Conservation (phyloP, 2,888 invertebrate genomes). For the Drosophila neonasuta region DNA sequence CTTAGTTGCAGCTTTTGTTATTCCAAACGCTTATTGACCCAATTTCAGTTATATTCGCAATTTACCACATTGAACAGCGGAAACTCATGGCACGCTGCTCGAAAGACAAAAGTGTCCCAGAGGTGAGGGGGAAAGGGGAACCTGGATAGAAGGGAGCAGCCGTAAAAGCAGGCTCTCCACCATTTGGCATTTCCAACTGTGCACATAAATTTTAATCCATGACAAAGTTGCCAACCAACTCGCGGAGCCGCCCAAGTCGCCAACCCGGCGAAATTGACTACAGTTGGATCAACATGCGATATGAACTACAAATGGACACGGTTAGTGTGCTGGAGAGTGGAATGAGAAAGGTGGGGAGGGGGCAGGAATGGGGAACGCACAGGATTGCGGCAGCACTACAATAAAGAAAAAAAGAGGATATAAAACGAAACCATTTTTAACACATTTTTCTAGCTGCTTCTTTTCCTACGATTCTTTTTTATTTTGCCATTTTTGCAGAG, state of each 20-base stretch:
- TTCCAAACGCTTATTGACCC: slow-evolving; percentile 69
- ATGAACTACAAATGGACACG: slow-evolving; percentile 71
- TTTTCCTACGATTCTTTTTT: slow-evolving; percentile 17
- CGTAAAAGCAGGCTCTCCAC: slow-evolving; percentile 38
- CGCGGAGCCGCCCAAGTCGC: slow-evolving; percentile 58
- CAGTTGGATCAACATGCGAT: slow-evolving; percentile 48
- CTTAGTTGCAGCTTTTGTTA: slow-evolving; percentile 41
- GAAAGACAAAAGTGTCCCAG: background rate
- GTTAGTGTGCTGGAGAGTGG: slow-evolving; percentile 4
- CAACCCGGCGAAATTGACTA: slow-evolving; percentile 60
- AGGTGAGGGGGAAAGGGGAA: background rate
- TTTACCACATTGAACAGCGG: slow-evolving; percentile 49
- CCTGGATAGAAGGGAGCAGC: slow-evolving; percentile 2
- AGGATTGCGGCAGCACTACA: slow-evolving; percentile 2
- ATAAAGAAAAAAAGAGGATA: slow-evolving; percentile 20
- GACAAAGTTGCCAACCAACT: slow-evolving; percentile 68
- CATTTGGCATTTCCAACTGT: slow-evolving; percentile 38
- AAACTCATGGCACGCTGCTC: slow-evolving; percentile 25
- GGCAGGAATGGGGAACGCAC: background rate
- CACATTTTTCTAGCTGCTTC: slow-evolving; percentile 59
- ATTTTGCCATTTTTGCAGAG: slow-evolving; percentile 17
- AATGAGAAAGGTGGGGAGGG: background rate
- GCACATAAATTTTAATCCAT: slow-evolving; percentile 65
- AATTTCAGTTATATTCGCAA: slow-evolving; percentile 50
- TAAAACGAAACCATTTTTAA: slow-evolving; percentile 56